Conservation (phyloP, 2,113 vertebrate species). For the Dolichotis patagonum region DNA sequence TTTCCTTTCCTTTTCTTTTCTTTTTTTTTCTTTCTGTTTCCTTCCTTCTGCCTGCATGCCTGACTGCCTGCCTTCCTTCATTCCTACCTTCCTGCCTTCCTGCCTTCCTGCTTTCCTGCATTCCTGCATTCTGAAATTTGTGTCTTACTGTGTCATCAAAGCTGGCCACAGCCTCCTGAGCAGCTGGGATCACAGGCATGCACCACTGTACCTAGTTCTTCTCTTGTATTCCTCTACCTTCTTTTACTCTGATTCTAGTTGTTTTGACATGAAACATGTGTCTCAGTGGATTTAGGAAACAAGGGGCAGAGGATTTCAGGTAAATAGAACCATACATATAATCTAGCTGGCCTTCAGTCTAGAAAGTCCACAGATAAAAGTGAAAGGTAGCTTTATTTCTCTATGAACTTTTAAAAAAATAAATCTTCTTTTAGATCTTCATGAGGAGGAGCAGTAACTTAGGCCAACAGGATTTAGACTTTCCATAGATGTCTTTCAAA, state of each 20-base stretch:
- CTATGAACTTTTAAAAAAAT: background rate
- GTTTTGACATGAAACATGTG: background rate
- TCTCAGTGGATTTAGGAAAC: background rate
- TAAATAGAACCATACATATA: conserved; percentile 5
- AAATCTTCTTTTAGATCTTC: background rate
- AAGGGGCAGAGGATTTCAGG: background rate
- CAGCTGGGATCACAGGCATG: background rate
- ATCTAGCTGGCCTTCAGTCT: background rate
- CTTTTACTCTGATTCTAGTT: background rate
- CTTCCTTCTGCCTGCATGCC: background rate
- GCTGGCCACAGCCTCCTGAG: background rate
- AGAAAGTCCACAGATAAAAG: background rate
- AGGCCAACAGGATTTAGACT: background rate
- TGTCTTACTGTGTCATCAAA: background rate
- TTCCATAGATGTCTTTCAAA: background rate
- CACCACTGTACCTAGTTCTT: background rate
- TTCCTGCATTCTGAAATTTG: background rate
- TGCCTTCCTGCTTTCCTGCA: background rate
- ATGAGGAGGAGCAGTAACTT: background rate
- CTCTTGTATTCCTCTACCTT: background rate
- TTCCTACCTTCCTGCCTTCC: background rate
- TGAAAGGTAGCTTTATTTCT: background rate
- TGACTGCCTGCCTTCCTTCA: too few relatives aligned
- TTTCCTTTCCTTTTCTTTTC: background rate
- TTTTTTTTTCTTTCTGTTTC: background rate